Evolutionary conservation across 2,797 vertebrate genomes (phyloP).

Genomic region (Poecilia velifera): DNA sequence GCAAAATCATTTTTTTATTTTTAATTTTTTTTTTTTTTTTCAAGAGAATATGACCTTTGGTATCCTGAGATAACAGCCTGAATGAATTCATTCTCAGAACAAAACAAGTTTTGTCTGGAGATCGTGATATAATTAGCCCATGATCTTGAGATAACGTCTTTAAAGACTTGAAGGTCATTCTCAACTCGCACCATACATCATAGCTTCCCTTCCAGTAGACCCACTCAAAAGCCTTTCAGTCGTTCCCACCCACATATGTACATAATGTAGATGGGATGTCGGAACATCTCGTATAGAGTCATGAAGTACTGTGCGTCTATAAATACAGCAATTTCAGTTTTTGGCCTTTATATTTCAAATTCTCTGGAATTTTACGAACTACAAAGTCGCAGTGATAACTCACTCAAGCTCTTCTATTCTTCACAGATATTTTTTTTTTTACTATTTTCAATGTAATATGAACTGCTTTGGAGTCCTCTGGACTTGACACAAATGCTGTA

Average conservation of each 20-base stretch:
- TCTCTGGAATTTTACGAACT: neutral
- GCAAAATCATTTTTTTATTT: neutral
- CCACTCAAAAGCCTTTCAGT: neutral
- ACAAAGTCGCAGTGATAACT: neutral
- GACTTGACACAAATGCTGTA: too few relatives aligned
- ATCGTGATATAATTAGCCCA: neutral
- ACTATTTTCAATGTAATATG: too few relatives aligned
- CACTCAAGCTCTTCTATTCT: neutral
- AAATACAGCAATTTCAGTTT: neutral
- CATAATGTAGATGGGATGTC: neutral
- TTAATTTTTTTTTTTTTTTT: neutral
- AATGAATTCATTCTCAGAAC: neutral
- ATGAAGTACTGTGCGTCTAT: neutral
- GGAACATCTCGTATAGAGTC: neutral
- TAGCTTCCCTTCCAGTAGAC: neutral
- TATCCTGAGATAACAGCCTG: slow-evolving; percentile 5
- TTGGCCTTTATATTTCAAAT: neutral
- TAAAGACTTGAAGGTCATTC: slow-evolving; percentile 7
- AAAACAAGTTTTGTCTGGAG: neutral
- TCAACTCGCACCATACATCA: neutral
- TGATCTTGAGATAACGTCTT: neutral
- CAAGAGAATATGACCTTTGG: slow-evolving; percentile 8
- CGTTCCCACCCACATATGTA: neutral
- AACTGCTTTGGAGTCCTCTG: too few relatives aligned
- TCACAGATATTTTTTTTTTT: too few relatives aligned